Evolutionary conservation across 2,797 vertebrate genomes (phyloP).

Genomic region (Uromys caudimaculatus): DNA sequence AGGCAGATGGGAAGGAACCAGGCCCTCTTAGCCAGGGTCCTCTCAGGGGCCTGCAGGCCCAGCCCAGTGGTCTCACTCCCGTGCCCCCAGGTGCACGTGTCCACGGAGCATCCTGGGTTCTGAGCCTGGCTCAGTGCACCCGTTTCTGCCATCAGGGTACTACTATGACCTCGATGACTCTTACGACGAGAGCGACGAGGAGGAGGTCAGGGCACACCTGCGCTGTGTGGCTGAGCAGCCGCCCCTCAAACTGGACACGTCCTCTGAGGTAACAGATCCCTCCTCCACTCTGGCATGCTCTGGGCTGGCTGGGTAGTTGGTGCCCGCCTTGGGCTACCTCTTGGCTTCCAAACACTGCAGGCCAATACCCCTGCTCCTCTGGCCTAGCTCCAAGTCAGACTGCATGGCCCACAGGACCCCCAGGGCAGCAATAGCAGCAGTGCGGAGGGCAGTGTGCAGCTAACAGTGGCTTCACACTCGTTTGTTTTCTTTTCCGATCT

Average conservation of each 20-base stretch:
- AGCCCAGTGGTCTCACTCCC: background rate
- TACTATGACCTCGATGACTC: conserved; percentile 99
- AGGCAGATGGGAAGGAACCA: background rate
- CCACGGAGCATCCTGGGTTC: background rate
- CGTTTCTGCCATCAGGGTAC: conserved; percentile 89
- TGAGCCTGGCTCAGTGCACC: background rate
- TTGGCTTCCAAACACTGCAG: background rate
- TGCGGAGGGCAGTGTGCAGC: background rate
- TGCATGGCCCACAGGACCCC: background rate
- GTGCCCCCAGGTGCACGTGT: accelerated
- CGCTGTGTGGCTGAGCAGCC: conserved; percentile 96
- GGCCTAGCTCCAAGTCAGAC: background rate
- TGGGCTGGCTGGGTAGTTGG: background rate
- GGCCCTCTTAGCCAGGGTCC: background rate
- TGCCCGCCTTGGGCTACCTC: accelerated
- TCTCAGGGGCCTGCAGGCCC: background rate
- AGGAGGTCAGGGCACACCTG: conserved; percentile 97
- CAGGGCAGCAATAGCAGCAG: background rate
- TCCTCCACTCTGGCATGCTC: accelerated
- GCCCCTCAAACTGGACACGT: conserved; percentile 96
- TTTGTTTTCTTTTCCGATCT: conserved; percentile 77
- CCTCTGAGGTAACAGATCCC: conserved; percentile 91
- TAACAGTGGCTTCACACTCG: conserved; percentile 34
- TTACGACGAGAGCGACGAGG: conserved; percentile 98
- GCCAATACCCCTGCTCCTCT: background rate